These are phyloP conservation scores for Harpagifer antarcticus DNA, from an alignment of 2,797 vertebrate species.

Conservation along the genomic window DNA sequence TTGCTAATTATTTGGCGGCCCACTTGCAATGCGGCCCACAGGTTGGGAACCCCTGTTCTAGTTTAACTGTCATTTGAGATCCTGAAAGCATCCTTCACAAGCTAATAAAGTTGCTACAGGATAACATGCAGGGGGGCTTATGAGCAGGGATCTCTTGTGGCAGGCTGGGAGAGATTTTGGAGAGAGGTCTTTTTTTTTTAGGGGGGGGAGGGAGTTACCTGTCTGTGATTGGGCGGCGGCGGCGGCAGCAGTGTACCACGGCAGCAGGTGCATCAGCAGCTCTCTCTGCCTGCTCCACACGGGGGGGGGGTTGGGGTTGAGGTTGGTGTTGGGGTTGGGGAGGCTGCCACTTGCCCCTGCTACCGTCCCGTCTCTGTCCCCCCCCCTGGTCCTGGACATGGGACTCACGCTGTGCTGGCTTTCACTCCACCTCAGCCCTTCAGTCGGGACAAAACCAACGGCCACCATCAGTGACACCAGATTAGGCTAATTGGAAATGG, in stretches of 20 bases:
- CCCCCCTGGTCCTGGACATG: slow-evolving; percentile 82
- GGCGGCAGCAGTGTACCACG: slow-evolving; percentile 86
- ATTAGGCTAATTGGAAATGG: slow-evolving; percentile 37
- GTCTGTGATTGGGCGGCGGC: slow-evolving; percentile 82
- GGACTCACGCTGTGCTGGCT: slow-evolving; percentile 87
- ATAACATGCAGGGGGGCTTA: slow-evolving; percentile 28
- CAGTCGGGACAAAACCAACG: slow-evolving; percentile 83
- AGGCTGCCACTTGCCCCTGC: slow-evolving; percentile 76
- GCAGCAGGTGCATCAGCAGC: slow-evolving; percentile 88
- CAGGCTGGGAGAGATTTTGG: background rate
- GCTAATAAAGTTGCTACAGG: slow-evolving; percentile 2
- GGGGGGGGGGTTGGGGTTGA: slow-evolving; percentile 81
- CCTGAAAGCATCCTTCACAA: slow-evolving; percentile 11
- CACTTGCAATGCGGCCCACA: no score
- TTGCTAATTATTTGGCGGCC: no score
- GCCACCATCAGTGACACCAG: slow-evolving; percentile 69
- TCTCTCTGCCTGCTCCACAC: slow-evolving; percentile 89
- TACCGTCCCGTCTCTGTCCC: slow-evolving; percentile 79
- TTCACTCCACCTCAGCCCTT: slow-evolving; percentile 90
- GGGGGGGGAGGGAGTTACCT: slow-evolving; percentile 76
- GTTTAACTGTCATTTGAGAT: background rate
- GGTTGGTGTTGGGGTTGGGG: slow-evolving; percentile 79
- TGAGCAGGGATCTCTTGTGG: slow-evolving; percentile 24
- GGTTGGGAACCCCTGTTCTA: no score
- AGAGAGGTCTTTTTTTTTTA: no score